Evolutionary conservation across 2,888 invertebrate species (phyloP).

Genomic region (Athalia cordata): DNA sequence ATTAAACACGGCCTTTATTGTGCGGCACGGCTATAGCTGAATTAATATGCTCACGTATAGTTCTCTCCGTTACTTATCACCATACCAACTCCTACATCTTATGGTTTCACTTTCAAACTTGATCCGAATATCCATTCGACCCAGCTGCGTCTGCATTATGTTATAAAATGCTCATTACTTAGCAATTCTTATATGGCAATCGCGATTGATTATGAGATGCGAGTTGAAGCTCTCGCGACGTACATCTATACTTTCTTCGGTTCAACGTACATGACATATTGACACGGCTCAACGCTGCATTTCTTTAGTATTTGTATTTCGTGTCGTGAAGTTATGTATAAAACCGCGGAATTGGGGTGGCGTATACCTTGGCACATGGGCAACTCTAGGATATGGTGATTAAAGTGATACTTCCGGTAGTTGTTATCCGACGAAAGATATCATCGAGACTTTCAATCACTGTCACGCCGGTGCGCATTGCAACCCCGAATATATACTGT

Average conservation of each 20-base stretch:
- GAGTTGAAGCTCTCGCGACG: no score
- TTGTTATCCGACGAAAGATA: slow-evolving; percentile 66
- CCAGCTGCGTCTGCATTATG: no score
- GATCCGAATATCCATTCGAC: no score
- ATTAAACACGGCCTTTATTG: neutral
- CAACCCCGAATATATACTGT: slow-evolving; percentile 51
- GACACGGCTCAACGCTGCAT: no score
- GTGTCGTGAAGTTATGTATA: neutral
- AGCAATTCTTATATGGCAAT: no score
- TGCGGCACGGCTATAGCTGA: neutral
- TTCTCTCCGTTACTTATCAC: neutral
- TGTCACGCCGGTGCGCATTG: slow-evolving; percentile 55
- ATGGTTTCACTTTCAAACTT: no score
- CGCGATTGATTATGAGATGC: no score
- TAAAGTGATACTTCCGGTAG: slow-evolving; percentile 70
- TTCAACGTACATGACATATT: no score
- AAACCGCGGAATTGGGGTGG: neutral
- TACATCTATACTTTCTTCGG: no score
- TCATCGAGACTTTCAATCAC: slow-evolving; percentile 67
- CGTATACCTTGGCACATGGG: slow-evolving; percentile 14
- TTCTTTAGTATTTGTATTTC: no score
- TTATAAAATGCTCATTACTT: no score
- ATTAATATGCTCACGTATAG: neutral
- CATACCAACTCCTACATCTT: no score
- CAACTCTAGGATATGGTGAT: slow-evolving; percentile 66